Conservation (phyloP, 2,113 vertebrate species). For the Erythrolamprus reginae region DNA sequence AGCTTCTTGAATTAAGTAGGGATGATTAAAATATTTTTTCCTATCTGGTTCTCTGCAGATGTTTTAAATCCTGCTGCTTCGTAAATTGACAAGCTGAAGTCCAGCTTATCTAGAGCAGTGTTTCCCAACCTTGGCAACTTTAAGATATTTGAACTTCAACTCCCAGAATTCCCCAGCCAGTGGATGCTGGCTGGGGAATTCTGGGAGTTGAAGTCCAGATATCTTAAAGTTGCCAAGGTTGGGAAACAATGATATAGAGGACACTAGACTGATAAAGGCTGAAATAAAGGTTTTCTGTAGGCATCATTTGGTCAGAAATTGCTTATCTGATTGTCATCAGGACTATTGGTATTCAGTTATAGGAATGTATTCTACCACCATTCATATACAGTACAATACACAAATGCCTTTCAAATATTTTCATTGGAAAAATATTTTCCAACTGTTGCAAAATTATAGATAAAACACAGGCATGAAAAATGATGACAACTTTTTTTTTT, state of each 20-base stretch:
- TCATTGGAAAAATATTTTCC: not conserved
- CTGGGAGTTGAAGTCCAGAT: too few species aligned
- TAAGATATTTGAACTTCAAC: too few species aligned
- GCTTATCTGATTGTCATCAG: not conserved
- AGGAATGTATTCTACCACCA: not conserved
- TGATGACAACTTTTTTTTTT: not conserved
- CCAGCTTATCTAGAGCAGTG: not conserved
- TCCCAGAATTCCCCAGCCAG: too few species aligned
- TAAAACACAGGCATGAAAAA: not conserved
- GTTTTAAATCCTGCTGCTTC: not conserved
- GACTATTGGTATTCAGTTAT: not conserved
- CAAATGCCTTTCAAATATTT: not conserved
- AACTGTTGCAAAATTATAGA: not conserved
- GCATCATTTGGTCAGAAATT: not conserved
- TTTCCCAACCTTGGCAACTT: too few species aligned
- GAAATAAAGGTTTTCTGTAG: not conserved
- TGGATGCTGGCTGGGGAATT: too few species aligned
- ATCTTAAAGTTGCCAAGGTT: too few species aligned
- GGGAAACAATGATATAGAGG: too few species aligned
- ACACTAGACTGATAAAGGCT: not conserved
- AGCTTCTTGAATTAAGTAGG: not conserved
- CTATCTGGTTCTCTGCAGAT: not conserved
- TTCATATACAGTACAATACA: not conserved
- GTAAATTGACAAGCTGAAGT: not conserved
- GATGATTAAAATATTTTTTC: not conserved